These are phyloP conservation scores for Habropoda laboriosa DNA, from an alignment of 1,140 invertebrate genomes.

Conservation along the genomic window DNA sequence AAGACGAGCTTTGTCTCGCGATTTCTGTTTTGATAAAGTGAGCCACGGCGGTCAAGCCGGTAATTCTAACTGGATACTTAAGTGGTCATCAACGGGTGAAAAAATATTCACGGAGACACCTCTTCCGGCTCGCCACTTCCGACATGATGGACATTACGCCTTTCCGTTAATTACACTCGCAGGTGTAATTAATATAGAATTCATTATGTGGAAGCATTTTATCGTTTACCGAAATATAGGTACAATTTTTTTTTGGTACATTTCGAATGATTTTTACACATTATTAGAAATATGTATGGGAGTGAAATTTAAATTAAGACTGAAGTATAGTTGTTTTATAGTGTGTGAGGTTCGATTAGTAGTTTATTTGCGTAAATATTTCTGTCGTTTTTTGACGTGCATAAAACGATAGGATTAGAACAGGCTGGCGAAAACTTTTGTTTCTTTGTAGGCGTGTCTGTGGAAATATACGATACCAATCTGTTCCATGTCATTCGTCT, in stretches of 20 bases:
- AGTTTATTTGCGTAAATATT: not conserved
- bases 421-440: not conserved
- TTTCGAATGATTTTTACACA: not conserved
- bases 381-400: not conserved
- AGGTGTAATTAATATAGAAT: not conserved
- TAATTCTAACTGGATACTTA: not conserved
- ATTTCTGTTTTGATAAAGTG: slow-evolving; percentile 14
- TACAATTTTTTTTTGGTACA: not conserved
- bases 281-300: not conserved
- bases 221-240: not conserved
- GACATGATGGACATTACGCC: not conserved
- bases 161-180: not conserved
- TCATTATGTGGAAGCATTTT: not conserved
- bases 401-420: not conserved
- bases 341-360: not conserved
- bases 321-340: not conserved
- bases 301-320: too few species aligned
- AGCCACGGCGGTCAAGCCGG: not conserved
- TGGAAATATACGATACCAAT: slow-evolving; percentile 28
- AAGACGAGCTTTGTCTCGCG: not conserved
- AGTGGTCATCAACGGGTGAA: slow-evolving; percentile 4
- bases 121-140: slow-evolving; percentile 12
- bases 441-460: slow-evolving; percentile 39
- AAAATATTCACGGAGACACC: not conserved
- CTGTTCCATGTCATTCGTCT: slow-evolving; percentile 47